Conservation (phyloP, 1,140 invertebrate genomes). For the Nasonia vitripennis region DNA sequence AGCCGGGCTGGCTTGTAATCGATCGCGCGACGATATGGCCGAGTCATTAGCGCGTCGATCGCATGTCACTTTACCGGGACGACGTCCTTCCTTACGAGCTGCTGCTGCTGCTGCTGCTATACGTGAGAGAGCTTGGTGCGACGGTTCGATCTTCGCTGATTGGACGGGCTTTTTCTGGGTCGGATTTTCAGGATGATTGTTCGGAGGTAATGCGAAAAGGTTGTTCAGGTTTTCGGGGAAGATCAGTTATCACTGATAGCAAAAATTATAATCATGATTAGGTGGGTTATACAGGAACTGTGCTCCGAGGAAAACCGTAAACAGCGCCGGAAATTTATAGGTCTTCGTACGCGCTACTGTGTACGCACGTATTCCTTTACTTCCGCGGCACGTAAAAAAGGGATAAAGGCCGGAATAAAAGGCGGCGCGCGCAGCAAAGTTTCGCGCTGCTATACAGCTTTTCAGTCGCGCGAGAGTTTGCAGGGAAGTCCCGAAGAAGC, state of each 20-base stretch:
- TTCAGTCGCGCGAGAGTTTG: background rate
- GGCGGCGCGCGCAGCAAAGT: no score
- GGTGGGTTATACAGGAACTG: background rate
- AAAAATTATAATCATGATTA: background rate
- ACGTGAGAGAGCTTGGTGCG: background rate
- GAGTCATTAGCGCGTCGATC: constrained; percentile 2
- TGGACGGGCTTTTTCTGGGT: background rate
- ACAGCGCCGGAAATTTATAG: background rate
- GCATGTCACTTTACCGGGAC: background rate
- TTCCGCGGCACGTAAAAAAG: background rate
- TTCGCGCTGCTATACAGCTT: no score
- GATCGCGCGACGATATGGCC: constrained; percentile 26
- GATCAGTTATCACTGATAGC: background rate
- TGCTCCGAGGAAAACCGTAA: background rate
- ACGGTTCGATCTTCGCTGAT: background rate
- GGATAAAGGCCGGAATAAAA: background rate
- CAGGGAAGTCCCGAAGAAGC: background rate
- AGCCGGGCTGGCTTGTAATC: background rate
- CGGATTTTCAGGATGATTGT: background rate
- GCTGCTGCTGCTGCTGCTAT: background rate
- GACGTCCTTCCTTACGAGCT: background rate
- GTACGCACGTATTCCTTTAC: background rate
- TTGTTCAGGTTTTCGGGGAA: background rate
- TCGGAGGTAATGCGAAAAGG: background rate
- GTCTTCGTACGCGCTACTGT: background rate